Conservation (phyloP, 2,113 vertebrate genomes). For the Ranitomeya imitator region DNA sequence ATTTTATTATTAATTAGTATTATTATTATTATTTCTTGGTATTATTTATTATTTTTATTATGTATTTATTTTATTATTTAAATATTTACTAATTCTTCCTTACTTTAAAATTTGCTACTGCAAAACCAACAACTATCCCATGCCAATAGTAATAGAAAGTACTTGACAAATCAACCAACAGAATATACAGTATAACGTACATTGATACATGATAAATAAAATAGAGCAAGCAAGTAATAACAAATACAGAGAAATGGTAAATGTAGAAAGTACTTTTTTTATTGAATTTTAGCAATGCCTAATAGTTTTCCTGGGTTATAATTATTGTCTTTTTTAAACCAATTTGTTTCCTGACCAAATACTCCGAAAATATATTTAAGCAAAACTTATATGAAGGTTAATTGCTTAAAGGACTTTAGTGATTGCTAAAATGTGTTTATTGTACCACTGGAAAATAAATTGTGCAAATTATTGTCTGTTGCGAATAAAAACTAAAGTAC, state of each 20-base stretch:
- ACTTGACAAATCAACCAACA: background rate
- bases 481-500: constrained; percentile 25
- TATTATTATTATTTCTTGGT: too few species aligned
- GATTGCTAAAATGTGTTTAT: constrained; percentile 5
- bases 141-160: background rate
- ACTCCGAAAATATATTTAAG: background rate
- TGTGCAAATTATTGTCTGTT: constrained; percentile 20
- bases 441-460: constrained; percentile 17
- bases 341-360: background rate
- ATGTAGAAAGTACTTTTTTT: background rate
- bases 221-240: background rate
- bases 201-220: background rate
- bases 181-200: background rate
- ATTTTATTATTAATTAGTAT: too few species aligned
- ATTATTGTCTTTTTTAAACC: background rate
- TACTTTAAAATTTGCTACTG: too few species aligned
- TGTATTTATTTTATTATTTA: too few species aligned
- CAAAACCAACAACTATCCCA: too few species aligned
- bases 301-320: background rate
- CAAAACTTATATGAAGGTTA: background rate
- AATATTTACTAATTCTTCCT: too few species aligned
- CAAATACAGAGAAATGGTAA: background rate
- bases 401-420: background rate
- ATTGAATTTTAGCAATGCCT: background rate
- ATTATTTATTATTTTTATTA: too few species aligned